Base-by-base conservation (phyloP, 2,797 vertebrate genomes). In the Gallinago nigripennis region DNA sequence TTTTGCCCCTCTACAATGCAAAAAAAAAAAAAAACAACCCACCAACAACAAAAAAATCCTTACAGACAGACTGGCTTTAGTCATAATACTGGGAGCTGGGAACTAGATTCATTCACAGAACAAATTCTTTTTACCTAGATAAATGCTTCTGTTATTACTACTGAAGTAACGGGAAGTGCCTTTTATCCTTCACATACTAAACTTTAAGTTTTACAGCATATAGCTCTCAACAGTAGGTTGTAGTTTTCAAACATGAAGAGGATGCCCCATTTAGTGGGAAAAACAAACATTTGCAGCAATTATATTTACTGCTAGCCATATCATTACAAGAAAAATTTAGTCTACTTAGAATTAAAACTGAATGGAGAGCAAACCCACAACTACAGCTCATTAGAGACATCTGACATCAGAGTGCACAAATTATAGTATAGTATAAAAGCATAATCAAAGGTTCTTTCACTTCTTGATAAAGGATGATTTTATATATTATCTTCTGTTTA, bases 361-460 rank as follows among this genome's bases (percentile, higher is more conserved):
- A 96, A 87, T 33, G 24, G 37, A 89, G 30, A 85, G 30, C 30
- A 96, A 96, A 83, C 12, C 10, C 53, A 60, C 64, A 95, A 80
- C 82, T 72, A 75, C 65, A 82, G 70, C 66, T 94, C 83, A 82
- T 90, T 76, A 96, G n/a, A 94, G 54, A 80, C 28, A 92, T 37
- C 60, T 3, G 4, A 64, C 70, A 84, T n/a, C 48, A 68, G 24
- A 88, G 35, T 10, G 25, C 24, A 93, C 63, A 90, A 82, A 93
- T 94, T 92, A 60, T 6, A 86, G 73, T 50, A 94, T 3, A 70
- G 58, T 19, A 69, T 45, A 90, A 82, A 82, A 76, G 39, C 73
- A 82, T 46, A 86, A 91, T 75, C 66, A 94, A 50, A 69, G 27
- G 27, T 57, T 82, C 83, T 93, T 95, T 94, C 90, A 65, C 41